Evolutionary conservation across 2,888 invertebrate genomes (phyloP), one percentile per base, ranked within the genome.

Genomic region (Napeogenes inachia): DNA sequence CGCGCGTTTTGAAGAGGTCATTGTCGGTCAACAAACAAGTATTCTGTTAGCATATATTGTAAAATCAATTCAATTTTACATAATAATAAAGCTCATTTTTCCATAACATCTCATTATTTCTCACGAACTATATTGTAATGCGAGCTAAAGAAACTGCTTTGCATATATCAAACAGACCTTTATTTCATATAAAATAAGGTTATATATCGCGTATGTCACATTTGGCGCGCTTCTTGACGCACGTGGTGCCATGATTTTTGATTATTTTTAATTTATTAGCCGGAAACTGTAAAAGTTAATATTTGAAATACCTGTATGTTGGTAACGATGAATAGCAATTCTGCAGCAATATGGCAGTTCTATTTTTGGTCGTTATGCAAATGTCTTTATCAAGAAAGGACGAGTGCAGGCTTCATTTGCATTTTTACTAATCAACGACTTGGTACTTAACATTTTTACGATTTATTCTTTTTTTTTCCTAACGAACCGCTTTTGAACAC

Each of bases 1-100:
- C 64, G 66, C 66, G 66, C 82, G 82, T 85, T 72, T 84, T 82
- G 78, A 80, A 76, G 78, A 84, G 86, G 84, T 86, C 83, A 86
- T 76, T 83, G 80, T 80, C 85, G 85, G 85, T 85, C 85, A 85
- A 72, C 73, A 77, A 85, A 85, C 86, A 86, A 85, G 86, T 86
- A 85, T 82, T 78, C 59, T 60, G n/a, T 58, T 10, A 42, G 8
- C 5, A 5, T 12, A 3, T 58, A 64, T 46, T 47, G 32, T 33
- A 69, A 63, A 62, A 61, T 45, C 13, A 30, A 33, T 47, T 53
- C 47, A 68, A 66, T 53, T 0, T 21, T 0, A 0, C 4, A 33
- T 21, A 5, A 0, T 0, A 0, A n/a, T 71, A 72, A 65, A 58
- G 70, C 61, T 57, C 21, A 68, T 54, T 66, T 60, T 70, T 2